phyloP scores from a whole-genome alignment of 2,888 invertebrate genomes.

The Deilephila porcellus region DNA sequence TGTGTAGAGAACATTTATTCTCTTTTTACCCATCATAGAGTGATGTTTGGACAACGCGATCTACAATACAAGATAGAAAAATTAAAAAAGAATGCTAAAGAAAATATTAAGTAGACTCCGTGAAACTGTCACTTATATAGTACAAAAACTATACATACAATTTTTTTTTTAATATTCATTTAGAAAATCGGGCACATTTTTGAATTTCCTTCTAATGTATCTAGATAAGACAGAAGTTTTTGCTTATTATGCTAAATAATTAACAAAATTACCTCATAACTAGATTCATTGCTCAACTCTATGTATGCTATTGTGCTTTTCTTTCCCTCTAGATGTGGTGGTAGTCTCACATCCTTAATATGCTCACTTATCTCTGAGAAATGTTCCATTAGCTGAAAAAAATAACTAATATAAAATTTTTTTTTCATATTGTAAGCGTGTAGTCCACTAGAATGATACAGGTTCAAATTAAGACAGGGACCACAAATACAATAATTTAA shows the following conservation, averaged over 20 bases:
- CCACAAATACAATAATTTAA: too few relatives aligned
- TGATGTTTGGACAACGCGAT: conserved; percentile 79
- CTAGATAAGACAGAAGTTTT: not conserved
- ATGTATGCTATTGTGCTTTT: conserved; percentile 74
- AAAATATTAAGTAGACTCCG: too few relatives aligned
- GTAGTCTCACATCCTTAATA: conserved; percentile 70
- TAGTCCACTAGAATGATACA: not conserved
- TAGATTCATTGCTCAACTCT: conserved; percentile 68
- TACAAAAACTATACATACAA: too few relatives aligned
- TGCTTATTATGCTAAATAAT: not conserved
- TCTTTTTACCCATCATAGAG: conserved; percentile 72
- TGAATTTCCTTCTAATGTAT: too few relatives aligned
- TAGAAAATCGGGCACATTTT: too few relatives aligned
- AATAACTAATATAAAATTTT: not conserved
- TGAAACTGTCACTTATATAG: too few relatives aligned
- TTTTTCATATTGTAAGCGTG: not conserved
- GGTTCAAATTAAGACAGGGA: too few relatives aligned
- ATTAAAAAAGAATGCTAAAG: not conserved
- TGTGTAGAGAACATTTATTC: conserved; percentile 77
- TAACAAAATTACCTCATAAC: conserved; percentile 66
- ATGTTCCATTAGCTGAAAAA: conserved; percentile 66
- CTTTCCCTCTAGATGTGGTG: conserved; percentile 58
- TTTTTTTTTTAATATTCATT: too few relatives aligned
- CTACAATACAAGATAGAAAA: conserved; percentile 50
- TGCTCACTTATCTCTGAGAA: conserved; percentile 68